Evolutionary conservation across 37 sponge, comb jelly and placozoan genomes (phyloP).

Genomic region (Crambe crambe): DNA sequence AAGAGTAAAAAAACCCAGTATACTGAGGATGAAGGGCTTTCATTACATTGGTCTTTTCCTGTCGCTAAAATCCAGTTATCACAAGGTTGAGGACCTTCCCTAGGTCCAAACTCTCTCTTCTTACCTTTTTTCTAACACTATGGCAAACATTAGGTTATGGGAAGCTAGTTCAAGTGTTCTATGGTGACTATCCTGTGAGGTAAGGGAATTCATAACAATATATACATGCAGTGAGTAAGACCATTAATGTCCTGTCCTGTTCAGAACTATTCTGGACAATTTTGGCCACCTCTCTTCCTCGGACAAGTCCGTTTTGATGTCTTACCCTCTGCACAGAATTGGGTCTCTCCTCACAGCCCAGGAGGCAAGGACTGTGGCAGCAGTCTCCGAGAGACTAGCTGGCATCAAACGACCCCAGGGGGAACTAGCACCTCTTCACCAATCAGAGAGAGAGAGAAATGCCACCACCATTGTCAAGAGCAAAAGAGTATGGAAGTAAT

Average conservation of each 20-base stretch:
- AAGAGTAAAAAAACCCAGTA: no score
- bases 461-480: no score
- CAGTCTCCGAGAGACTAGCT: background rate
- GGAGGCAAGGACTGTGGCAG: background rate
- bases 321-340: slow-evolving; percentile 60
- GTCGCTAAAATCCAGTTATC: no score
- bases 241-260: background rate
- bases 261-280: slow-evolving; percentile 44
- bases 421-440: no score
- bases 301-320: slow-evolving; percentile 26
- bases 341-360: slow-evolving; percentile 20
- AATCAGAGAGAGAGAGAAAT: no score
- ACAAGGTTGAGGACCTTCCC: no score
- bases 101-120: background rate
- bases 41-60: no score
- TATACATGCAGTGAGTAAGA: background rate
- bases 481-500: no score
- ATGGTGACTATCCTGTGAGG: slow-evolving; percentile 63
- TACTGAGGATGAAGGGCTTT: no score
- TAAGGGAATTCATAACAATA: background rate
- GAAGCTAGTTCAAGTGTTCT: slow-evolving; percentile 55
- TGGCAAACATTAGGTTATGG: slow-evolving; percentile 57
- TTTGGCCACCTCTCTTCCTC: slow-evolving; percentile 50
- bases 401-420: no score
- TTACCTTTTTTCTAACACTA: background rate